phyloP scores from a whole-genome alignment of 2,797 vertebrate species.

The Molossus molossus region DNA sequence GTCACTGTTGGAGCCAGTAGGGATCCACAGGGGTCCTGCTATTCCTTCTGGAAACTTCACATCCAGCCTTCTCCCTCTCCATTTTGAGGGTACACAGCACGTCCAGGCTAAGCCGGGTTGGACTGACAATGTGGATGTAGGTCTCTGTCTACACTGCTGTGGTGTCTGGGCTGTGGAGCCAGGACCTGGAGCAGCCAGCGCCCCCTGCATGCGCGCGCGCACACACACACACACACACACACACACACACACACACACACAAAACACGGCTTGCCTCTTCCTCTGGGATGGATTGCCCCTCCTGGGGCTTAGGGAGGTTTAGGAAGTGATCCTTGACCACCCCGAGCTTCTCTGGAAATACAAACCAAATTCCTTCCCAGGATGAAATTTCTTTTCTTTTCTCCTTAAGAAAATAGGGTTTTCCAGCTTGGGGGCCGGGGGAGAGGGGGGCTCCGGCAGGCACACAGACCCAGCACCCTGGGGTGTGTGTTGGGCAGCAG shows the following conservation, averaged over 20 bases:
- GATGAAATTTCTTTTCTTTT: slow-evolving; percentile 65
- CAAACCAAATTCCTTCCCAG: slow-evolving; percentile 27
- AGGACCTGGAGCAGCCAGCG: not conserved
- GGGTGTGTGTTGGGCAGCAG: not conserved
- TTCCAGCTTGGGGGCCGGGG: not conserved
- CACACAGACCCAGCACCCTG: not conserved
- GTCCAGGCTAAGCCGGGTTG: not conserved
- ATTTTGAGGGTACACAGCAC: not conserved
- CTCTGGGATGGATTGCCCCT: rapidly evolving
- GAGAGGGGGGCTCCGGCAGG: not conserved
- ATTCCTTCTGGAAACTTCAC: rapidly evolving
- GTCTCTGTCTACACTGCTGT: not conserved
- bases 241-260: not conserved
- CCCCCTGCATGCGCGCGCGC: not conserved
- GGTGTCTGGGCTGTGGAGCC: not conserved
- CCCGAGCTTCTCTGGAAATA: not conserved
- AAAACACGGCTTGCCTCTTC: not conserved
- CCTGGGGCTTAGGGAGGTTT: rapidly evolving
- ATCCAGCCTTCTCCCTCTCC: not conserved
- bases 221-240: not conserved
- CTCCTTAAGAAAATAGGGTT: slow-evolving; percentile 67
- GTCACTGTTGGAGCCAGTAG: rapidly evolving
- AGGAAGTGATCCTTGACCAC: not conserved
- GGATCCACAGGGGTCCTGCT: rapidly evolving
- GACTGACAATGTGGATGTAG: rapidly evolving